Evolutionary conservation across 2,113 vertebrate species (phyloP).

Genomic region (Planiliza haematocheilus): DNA sequence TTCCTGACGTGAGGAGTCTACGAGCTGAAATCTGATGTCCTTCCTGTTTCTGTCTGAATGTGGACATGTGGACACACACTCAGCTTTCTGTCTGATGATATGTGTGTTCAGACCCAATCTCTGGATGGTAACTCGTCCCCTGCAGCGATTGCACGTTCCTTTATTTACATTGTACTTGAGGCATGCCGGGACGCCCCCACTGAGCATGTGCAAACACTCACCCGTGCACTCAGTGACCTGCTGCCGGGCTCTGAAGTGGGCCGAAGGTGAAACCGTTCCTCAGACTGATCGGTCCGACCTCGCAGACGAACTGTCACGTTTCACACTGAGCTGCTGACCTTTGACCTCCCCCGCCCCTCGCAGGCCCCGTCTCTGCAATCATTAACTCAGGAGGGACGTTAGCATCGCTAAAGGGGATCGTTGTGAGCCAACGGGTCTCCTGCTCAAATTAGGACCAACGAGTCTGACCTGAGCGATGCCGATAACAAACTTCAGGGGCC

Average conservation of each 20-base stretch:
- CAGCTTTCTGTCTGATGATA: too few relatives aligned
- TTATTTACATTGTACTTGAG: conserved; percentile 1
- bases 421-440: not conserved
- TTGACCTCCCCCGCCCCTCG: conserved; percentile 27
- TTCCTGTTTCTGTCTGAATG: too few relatives aligned
- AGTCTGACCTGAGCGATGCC: not conserved
- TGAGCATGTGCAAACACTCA: conserved; percentile 32
- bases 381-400: conserved; percentile 11
- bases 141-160: not conserved
- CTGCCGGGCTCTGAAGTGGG: conserved; percentile 16
- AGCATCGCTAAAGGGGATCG: not conserved
- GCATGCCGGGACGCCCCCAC: not conserved
- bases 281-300: conserved; percentile 11
- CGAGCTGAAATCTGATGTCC: too few relatives aligned
- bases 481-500: not conserved
- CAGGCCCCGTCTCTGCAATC: conserved; percentile 5
- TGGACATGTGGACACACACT: too few relatives aligned
- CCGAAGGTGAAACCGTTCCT: conserved; percentile 17
- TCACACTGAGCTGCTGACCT: conserved; percentile 20
- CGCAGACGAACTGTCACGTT: not conserved
- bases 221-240: conserved; percentile 14
- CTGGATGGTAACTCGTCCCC: not conserved
- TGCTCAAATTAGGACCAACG: not conserved
- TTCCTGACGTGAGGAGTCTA: too few relatives aligned
- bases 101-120: too few relatives aligned